These are phyloP conservation scores for Ptilorrhoa leucosticta DNA, from an alignment of 2,113 vertebrate genomes.

Conservation along the genomic window DNA sequence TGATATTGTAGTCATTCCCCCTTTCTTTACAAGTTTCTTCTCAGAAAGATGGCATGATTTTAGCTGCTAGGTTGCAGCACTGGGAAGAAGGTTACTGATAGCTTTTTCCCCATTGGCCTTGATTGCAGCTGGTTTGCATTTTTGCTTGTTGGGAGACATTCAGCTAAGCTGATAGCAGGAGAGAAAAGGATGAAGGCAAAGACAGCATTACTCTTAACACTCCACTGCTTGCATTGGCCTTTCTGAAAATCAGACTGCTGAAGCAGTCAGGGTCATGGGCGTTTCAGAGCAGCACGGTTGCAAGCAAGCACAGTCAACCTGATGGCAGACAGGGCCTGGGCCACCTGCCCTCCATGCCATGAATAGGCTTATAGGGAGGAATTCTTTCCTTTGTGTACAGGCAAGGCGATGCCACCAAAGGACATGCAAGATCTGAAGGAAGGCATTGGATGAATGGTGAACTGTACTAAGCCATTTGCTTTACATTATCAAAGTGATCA, in stretches of 20 bases:
- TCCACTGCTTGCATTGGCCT: neutral
- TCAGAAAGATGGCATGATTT: neutral
- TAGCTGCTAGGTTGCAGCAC: neutral
- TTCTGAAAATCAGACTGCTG: neutral
- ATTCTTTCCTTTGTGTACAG: neutral
- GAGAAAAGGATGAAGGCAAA: neutral
- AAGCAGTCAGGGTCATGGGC: neutral
- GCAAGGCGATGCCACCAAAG: neutral
- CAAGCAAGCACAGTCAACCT: neutral
- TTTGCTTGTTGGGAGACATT: neutral
- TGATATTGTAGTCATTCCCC: neutral
- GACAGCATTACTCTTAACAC: neutral
- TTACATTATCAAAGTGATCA: neutral
- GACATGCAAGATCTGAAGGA: neutral
- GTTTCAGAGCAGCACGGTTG: neutral
- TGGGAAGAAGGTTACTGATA: neutral
- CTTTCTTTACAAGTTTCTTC: neutral
- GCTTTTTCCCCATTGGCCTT: neutral
- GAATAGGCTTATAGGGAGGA: neutral
- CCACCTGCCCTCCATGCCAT: neutral
- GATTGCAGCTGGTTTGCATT: neutral
- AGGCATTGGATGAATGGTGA: neutral
- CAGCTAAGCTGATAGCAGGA: neutral
- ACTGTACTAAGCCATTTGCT: neutral
- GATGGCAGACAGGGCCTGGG: neutral